phyloP scores from a whole-genome alignment of 2,797 vertebrate genomes.

The Linurgus olivaceus region DNA sequence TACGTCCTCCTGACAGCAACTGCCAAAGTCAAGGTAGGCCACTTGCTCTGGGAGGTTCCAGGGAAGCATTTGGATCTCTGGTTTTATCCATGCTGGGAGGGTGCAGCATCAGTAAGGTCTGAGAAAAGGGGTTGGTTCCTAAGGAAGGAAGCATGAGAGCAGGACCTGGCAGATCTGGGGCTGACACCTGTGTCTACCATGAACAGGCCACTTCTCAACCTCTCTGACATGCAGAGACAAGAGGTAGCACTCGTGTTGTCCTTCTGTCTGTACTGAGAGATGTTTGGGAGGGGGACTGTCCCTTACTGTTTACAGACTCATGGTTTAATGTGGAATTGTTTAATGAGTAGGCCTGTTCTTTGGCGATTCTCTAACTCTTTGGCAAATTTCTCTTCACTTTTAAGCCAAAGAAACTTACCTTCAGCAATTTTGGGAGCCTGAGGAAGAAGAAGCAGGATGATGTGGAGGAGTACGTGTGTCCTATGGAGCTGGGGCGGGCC shows the following conservation, averaged over 20 bases:
- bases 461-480: slow-evolving; percentile 93
- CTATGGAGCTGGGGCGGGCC: slow-evolving; percentile 92
- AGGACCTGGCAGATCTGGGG: neutral
- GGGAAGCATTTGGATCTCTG: neutral
- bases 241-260: neutral
- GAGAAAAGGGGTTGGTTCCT: neutral
- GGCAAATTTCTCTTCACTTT: neutral
- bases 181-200: neutral
- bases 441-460: slow-evolving; percentile 95
- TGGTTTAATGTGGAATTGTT: neutral
- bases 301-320: neutral
- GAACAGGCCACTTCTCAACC: neutral
- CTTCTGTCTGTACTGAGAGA: neutral
- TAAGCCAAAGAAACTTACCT: slow-evolving; percentile 90
- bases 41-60: neutral
- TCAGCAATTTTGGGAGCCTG: slow-evolving; percentile 90
- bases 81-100: neutral
- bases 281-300: neutral
- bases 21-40: slow-evolving; percentile 91
- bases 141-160: neutral
- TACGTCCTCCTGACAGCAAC: slow-evolving; percentile 92
- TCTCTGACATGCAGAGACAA: neutral
- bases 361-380: neutral
- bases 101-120: neutral
- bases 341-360: neutral